A percentile compares a stretch with the other conserved stretches of the same genome.
Conservation (phyloP, 1,140 invertebrate genomes). For the Pogonus chalceus region DNA sequence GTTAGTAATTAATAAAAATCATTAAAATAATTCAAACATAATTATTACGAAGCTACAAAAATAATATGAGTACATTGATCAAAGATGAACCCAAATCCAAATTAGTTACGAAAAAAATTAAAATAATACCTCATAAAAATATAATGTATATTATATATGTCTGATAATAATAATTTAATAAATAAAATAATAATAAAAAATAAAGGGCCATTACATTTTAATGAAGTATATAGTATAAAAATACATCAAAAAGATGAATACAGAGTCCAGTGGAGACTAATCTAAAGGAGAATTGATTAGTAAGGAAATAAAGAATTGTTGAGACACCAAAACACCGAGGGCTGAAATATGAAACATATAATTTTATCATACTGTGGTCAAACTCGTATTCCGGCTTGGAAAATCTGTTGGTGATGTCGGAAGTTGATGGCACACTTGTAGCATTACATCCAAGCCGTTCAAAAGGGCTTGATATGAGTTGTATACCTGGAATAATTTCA, state of each 20-base stretch:
- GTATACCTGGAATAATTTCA: slow-evolving; percentile 45
- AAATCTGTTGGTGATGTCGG: slow-evolving; percentile 31
- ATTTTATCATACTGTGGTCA: slow-evolving; percentile 26
- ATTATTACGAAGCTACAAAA: slow-evolving; percentile 13
- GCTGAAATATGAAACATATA: not conserved
- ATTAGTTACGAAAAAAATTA: slow-evolving; percentile 5
- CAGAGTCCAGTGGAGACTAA: not conserved
- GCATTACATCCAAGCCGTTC: slow-evolving; percentile 56
- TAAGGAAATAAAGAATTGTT: not conserved
- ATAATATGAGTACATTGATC: slow-evolving; percentile 3
- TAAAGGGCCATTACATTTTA: too few relatives aligned
- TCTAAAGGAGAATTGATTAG: not conserved
- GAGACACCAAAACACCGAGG: slow-evolving; percentile 3
- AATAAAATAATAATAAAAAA: too few relatives aligned
- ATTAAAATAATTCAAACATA: slow-evolving; percentile 5
- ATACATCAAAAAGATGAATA: not conserved
- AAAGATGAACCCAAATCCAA: not conserved
- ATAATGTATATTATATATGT: too few relatives aligned
- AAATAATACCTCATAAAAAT: slow-evolving; percentile 9
- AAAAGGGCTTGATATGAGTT: slow-evolving; percentile 58
- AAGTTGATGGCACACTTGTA: slow-evolving; percentile 56
- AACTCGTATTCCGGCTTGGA: slow-evolving; percentile 30
- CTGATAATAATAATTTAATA: too few relatives aligned
- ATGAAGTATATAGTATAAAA: too few relatives aligned
- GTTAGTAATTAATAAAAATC: slow-evolving; percentile 18